A percentile compares a stretch with the other conserved stretches of the same genome.
phyloP scores from a whole-genome alignment of 2,888 invertebrate genomes.

The Ophion ellenae region DNA sequence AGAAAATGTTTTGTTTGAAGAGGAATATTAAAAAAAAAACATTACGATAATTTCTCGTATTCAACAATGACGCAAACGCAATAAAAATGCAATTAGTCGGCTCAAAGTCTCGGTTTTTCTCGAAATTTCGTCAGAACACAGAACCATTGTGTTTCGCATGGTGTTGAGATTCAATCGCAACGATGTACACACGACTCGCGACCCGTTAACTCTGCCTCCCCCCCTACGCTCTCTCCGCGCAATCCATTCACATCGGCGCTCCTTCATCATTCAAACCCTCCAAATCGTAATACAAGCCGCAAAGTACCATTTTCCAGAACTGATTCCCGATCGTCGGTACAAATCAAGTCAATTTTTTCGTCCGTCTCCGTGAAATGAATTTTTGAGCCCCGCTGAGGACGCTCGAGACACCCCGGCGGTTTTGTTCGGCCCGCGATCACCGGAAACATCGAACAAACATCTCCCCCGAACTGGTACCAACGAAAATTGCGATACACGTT shows the following conservation, averaged over 20 bases:
- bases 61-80: background rate
- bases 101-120: background rate
- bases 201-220: conserved; percentile 45
- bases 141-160: conserved; percentile 13
- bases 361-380: background rate
- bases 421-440: too few relatives aligned
- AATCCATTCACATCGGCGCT: conserved; percentile 58
- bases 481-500: conserved; percentile 1
- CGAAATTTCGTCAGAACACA: conserved; percentile 25
- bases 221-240: conserved; percentile 23
- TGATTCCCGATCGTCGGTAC: too few relatives aligned
- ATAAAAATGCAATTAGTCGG: conserved; percentile 27
- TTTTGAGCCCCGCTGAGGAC: too few relatives aligned
- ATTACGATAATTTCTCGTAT: background rate
- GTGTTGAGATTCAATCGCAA: conserved; percentile 31
- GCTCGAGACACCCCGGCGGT: background rate
- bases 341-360: background rate
- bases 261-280: conserved; percentile 60
- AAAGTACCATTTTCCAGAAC: too few relatives aligned
- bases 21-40: too few relatives aligned
- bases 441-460: too few relatives aligned
- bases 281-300: too few relatives aligned
- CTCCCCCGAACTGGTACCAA: background rate
- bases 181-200: conserved; percentile 43
- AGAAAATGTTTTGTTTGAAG: too few relatives aligned